A percentile compares a stretch with the other conserved stretches of the same genome.
Evolutionary conservation across 2,113 vertebrate genomes (phyloP).

Genomic region (Chlorodrepanis virens): DNA sequence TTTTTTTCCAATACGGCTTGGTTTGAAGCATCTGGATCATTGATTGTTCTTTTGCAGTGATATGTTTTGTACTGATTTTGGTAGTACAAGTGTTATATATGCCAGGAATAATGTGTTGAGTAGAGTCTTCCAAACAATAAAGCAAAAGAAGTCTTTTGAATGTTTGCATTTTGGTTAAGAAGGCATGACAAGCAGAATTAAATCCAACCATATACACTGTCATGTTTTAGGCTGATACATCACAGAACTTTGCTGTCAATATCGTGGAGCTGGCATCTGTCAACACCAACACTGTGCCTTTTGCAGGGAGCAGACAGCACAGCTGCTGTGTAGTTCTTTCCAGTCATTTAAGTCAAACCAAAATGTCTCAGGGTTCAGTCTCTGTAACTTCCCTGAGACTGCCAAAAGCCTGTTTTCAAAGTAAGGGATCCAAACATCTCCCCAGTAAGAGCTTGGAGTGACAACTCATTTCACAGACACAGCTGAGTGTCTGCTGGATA

Average conservation of each 20-base stretch:
- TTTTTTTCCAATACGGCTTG: neutral
- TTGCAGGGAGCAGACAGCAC: neutral
- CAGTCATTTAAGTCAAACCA: neutral
- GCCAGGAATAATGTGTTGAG: neutral
- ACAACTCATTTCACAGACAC: fast-evolving
- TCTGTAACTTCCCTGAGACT: neutral
- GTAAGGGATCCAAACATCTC: neutral
- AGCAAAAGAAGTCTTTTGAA: neutral
- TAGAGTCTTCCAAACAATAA: neutral
- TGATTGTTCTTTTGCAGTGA: neutral
- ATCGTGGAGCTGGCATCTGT: neutral
- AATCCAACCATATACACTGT: neutral
- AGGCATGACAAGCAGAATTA: neutral
- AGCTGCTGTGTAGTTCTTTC: neutral
- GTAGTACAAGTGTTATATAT: neutral
- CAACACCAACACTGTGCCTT: neutral
- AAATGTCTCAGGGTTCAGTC: neutral
- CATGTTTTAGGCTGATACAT: neutral
- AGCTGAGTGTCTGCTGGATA: neutral
- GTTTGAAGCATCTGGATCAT: neutral
- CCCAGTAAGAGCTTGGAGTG: neutral
- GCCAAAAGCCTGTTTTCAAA: neutral
- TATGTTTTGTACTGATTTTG: neutral
- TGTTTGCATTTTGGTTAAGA: neutral
- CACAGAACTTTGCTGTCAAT: neutral